Conservation (phyloP, 1,140 invertebrate species). For the Diachasma alloeum region DNA sequence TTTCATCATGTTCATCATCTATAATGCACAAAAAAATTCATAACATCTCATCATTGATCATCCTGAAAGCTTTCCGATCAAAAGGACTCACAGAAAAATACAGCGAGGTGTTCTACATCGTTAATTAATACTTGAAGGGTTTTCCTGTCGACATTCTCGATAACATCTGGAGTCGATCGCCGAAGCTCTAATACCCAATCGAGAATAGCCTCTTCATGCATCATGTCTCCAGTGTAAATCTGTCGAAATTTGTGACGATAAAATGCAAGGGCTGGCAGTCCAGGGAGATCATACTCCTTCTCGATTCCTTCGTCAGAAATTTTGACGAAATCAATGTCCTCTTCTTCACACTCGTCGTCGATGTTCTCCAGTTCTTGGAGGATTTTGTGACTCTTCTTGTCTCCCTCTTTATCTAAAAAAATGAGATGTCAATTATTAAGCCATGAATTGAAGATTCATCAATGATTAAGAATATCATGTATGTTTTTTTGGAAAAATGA, state of each 20-base stretch:
- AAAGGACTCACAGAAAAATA: slow-evolving; percentile 87
- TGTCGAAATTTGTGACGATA: slow-evolving; percentile 91
- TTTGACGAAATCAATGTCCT: slow-evolving; percentile 92
- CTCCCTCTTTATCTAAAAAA: slow-evolving; percentile 81
- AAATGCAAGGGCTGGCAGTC: slow-evolving; percentile 85
- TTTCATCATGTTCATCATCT: slow-evolving; percentile 71
- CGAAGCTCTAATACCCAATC: slow-evolving; percentile 90
- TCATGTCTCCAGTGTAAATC: slow-evolving; percentile 86
- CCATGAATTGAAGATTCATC: too few relatives aligned
- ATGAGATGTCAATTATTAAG: too few relatives aligned
- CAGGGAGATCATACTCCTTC: slow-evolving; percentile 87
- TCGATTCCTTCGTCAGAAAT: slow-evolving; percentile 89
- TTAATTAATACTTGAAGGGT: slow-evolving; percentile 88
- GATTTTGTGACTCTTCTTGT: slow-evolving; percentile 90
- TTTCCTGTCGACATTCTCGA: slow-evolving; percentile 90
- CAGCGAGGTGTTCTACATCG: slow-evolving; percentile 89
- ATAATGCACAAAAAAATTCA: neutral
- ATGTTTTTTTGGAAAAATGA: too few relatives aligned
- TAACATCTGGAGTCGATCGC: slow-evolving; percentile 85
- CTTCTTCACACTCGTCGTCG: slow-evolving; percentile 92
- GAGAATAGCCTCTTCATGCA: slow-evolving; percentile 90
- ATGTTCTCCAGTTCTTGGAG: slow-evolving; percentile 92
- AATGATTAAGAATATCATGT: too few relatives aligned
- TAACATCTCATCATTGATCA: slow-evolving; percentile 27
- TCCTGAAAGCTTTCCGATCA: slow-evolving; percentile 22